Conservation (phyloP, 1,140 invertebrate genomes). For the Ceratina japonica region DNA sequence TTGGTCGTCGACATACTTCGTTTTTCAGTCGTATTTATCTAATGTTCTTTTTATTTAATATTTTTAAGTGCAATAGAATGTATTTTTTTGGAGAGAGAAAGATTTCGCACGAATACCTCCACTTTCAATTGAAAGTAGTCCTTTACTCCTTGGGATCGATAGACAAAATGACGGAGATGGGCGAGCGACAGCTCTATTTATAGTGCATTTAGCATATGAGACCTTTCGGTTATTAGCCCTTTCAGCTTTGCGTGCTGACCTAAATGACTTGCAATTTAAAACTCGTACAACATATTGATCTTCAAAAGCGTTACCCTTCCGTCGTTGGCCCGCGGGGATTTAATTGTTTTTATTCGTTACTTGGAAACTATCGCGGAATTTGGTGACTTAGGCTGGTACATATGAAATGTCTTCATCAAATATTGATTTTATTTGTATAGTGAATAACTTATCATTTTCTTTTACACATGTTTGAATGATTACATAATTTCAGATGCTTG, state of each 20-base stretch:
- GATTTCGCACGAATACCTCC: neutral
- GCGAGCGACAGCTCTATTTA: slow-evolving; percentile 37
- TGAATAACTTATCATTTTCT: too few relatives aligned
- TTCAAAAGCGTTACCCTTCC: neutral
- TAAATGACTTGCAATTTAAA: slow-evolving; percentile 25
- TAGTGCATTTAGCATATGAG: slow-evolving; percentile 36
- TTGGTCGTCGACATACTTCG: too few relatives aligned
- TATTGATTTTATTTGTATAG: too few relatives aligned
- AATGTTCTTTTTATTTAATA: neutral
- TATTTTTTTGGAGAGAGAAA: neutral
- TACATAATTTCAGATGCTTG: too few relatives aligned
- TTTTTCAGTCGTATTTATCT: neutral
- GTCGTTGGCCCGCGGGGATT: neutral
- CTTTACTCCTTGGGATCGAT: neutral
- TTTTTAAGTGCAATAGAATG: neutral
- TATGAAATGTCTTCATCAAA: neutral
- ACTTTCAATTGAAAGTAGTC: slow-evolving; percentile 6
- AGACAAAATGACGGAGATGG: slow-evolving; percentile 12
- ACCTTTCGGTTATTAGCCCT: slow-evolving; percentile 48
- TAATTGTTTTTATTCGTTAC: slow-evolving; percentile 11
- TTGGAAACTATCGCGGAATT: neutral
- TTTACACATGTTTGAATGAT: too few relatives aligned
- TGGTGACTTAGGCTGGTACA: slow-evolving; percentile 21
- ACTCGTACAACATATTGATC: slow-evolving; percentile 23
- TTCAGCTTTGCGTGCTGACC: slow-evolving; percentile 39